Evolutionary conservation across 2,888 invertebrate genomes (phyloP).

Genomic region (Limulus polyphemus): DNA sequence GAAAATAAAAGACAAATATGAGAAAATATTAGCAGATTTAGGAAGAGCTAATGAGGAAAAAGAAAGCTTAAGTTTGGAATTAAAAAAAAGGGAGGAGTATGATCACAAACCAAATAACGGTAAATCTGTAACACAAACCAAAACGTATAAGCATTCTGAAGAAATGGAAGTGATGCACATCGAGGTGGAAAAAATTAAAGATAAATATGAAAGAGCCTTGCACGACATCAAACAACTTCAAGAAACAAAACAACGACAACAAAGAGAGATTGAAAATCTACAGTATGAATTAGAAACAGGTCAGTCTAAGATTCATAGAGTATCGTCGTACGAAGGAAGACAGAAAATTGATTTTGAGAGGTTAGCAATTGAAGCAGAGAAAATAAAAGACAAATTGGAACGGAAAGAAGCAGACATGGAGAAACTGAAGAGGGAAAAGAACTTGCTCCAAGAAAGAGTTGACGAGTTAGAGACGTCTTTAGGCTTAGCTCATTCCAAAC

Average conservation of each 20-base stretch:
- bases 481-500: constrained; percentile 14
- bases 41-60: constrained; percentile 20
- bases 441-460: constrained; percentile 51
- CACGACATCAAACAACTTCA: constrained; percentile 23
- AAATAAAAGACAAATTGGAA: constrained; percentile 34
- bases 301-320: constrained; percentile 65
- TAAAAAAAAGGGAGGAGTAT: neutral
- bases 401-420: constrained; percentile 26
- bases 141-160: constrained; percentile 17
- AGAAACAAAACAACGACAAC: constrained; percentile 23
- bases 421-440: constrained; percentile 25
- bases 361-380: constrained; percentile 56
- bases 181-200: constrained; percentile 26
- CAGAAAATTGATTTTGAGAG: constrained; percentile 37
- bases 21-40: constrained; percentile 19
- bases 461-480: constrained; percentile 41
- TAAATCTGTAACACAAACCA: constrained; percentile 13
- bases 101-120: constrained; percentile 13
- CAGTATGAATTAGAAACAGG: constrained; percentile 27
- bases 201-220: constrained; percentile 23
- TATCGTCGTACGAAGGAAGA: constrained; percentile 33
- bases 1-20: constrained; percentile 22
- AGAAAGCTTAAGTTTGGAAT: constrained; percentile 18
- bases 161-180: constrained; percentile 24
- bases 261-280: constrained; percentile 41